Percentiles rank a stretch among this genome's conserved stretches.
phyloP scores from a whole-genome alignment of 2,888 invertebrate species.

The Epirrita christyi region DNA sequence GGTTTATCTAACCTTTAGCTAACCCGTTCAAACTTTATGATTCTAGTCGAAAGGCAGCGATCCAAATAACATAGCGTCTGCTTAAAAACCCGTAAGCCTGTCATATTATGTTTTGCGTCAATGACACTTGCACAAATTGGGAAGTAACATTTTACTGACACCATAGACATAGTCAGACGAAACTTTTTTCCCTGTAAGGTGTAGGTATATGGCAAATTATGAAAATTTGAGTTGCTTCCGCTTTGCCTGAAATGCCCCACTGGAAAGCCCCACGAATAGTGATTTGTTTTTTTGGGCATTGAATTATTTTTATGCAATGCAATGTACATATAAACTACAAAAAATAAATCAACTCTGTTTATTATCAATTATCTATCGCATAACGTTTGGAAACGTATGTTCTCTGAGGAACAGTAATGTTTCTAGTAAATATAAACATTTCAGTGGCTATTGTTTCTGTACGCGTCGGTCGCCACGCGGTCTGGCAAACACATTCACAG shows the following conservation, averaged over 20 bases:
- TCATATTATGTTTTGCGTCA: too few relatives aligned
- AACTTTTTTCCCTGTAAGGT: too few relatives aligned
- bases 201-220: too few relatives aligned
- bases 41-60: background rate
- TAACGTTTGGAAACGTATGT: background rate
- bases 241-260: too few relatives aligned
- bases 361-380: background rate
- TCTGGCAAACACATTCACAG: constrained; percentile 2
- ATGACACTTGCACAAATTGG: too few relatives aligned
- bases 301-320: too few relatives aligned
- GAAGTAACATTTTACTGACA: too few relatives aligned
- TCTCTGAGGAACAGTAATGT: background rate
- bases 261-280: too few relatives aligned
- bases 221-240: too few relatives aligned
- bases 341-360: background rate
- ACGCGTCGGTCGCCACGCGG: constrained; percentile 8
- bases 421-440: background rate
- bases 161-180: too few relatives aligned
- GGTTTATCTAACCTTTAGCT: constrained; percentile 17
- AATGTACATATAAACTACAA: too few relatives aligned
- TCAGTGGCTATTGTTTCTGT: background rate
- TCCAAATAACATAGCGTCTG: background rate
- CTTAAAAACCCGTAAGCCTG: background rate
- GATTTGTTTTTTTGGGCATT: too few relatives aligned
- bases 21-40: constrained; percentile 5